These are phyloP conservation scores for Asarcornis scutulata DNA, from an alignment of 2,113 vertebrate species.

Conservation along the genomic window DNA sequence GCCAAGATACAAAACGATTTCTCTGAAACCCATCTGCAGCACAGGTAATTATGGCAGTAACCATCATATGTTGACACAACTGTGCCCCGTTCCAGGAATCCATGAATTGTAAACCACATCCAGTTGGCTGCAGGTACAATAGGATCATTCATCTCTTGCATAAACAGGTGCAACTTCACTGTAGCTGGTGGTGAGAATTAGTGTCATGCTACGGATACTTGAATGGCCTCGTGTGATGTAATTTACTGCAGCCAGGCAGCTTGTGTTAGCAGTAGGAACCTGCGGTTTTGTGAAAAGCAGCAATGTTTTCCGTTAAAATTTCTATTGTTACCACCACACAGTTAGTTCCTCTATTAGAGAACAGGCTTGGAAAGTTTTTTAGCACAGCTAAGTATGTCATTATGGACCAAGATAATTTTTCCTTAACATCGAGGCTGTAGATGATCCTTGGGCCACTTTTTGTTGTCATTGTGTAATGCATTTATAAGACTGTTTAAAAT, in stretches of 20 bases:
- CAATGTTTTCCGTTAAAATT: background rate
- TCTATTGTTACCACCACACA: background rate
- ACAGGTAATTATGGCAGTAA: background rate
- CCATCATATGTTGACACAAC: background rate
- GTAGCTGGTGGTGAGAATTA: background rate
- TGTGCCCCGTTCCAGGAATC: background rate
- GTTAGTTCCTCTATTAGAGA: background rate
- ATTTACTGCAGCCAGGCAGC: background rate
- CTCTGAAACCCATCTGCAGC: background rate
- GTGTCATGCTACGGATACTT: background rate
- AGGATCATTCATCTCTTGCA: slow-evolving; percentile 16
- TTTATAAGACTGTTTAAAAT: slow-evolving; percentile 29
- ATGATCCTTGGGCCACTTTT: background rate
- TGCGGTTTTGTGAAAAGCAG: background rate
- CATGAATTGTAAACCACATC: background rate
- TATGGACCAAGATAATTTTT: background rate
- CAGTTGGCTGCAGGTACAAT: background rate
- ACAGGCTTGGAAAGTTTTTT: background rate
- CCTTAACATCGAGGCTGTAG: background rate
- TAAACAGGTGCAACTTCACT: background rate
- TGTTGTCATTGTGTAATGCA: background rate
- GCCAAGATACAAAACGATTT: background rate
- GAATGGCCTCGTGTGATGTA: background rate
- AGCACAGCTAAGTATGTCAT: background rate
- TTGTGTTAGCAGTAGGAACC: background rate